Percentiles rank a stretch among this genome's conserved stretches.
phyloP scores from a whole-genome alignment of 2,797 vertebrate genomes.

The Epinephelus malabaricus region DNA sequence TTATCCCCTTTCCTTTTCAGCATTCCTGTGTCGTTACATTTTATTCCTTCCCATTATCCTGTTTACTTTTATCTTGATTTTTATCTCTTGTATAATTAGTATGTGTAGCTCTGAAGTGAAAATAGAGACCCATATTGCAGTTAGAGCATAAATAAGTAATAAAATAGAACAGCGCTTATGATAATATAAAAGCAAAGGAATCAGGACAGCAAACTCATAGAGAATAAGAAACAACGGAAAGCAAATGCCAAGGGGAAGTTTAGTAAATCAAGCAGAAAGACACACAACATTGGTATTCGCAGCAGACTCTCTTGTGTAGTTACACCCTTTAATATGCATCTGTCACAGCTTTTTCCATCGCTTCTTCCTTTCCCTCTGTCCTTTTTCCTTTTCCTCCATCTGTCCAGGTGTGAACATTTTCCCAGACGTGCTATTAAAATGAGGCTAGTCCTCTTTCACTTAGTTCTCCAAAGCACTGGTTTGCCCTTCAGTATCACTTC shows the following conservation, averaged over 20 bases:
- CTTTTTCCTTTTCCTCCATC: slow-evolving; percentile 25
- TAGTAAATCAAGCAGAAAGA: slow-evolving; percentile 25
- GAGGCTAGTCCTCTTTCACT: slow-evolving; percentile 1
- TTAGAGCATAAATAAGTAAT: neutral
- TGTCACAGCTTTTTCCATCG: neutral
- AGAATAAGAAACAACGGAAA: slow-evolving; percentile 21
- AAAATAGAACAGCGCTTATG: neutral
- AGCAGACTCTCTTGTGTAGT: slow-evolving; percentile 29
- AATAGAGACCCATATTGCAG: neutral
- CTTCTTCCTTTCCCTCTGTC: neutral
- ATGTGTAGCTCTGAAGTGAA: neutral
- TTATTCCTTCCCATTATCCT: neutral
- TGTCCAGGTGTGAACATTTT: slow-evolving; percentile 36
- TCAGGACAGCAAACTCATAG: neutral
- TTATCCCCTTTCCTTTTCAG: neutral
- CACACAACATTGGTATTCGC: slow-evolving; percentile 27
- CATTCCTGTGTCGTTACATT: neutral
- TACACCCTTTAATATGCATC: slow-evolving; percentile 22
- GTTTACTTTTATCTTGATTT: neutral
- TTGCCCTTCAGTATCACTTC: slow-evolving; percentile 25
- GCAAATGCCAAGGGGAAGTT: slow-evolving; percentile 19
- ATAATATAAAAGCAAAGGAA: neutral
- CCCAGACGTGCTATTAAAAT: slow-evolving; percentile 48
- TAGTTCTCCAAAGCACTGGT: slow-evolving; percentile 9
- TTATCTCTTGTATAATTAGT: neutral